A percentile compares a stretch with the other conserved stretches of the same genome.
Conservation (phyloP, 2,888 invertebrate species). For the Drosophila sordidapex region DNA sequence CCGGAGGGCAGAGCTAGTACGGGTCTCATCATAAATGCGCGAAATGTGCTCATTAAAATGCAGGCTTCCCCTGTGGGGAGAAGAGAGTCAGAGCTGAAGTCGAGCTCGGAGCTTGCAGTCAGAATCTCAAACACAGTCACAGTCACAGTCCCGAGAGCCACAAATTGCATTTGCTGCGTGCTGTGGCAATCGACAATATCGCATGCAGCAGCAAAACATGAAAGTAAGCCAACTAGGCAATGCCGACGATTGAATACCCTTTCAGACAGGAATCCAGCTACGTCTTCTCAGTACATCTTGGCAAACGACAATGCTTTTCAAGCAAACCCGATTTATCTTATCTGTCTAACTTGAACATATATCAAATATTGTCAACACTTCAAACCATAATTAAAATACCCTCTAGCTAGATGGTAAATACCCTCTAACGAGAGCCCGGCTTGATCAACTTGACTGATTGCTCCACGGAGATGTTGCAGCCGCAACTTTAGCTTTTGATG, state of each 20-base stretch:
- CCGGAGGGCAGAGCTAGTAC: slow-evolving; percentile 30
- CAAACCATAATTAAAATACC: neutral
- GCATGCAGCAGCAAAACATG: slow-evolving; percentile 37
- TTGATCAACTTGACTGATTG: slow-evolving; percentile 70
- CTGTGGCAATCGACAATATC: slow-evolving; percentile 66
- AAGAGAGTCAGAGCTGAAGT: slow-evolving; percentile 12
- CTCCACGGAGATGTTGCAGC: slow-evolving; percentile 46
- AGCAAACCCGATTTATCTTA: no score
- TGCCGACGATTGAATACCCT: neutral
- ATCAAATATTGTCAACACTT: neutral
- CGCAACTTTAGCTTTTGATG: slow-evolving; percentile 56
- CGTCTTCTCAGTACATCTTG: neutral
- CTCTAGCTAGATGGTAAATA: neutral
- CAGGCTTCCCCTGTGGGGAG: slow-evolving; percentile 40
- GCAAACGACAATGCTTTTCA: neutral
- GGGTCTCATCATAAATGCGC: slow-evolving; percentile 74
- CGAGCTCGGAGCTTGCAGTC: slow-evolving; percentile 9
- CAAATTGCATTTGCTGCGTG: slow-evolving; percentile 74
- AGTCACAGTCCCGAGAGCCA: slow-evolving; percentile 56
- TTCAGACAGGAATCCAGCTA: neutral
- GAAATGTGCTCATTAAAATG: slow-evolving; percentile 80
- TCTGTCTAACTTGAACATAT: neutral
- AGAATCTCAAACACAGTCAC: neutral
- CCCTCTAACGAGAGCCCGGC: slow-evolving; percentile 39
- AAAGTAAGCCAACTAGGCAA: neutral